These are phyloP conservation scores for Octomys mimax DNA, from an alignment of 2,797 vertebrate species.

Conservation along the genomic window DNA sequence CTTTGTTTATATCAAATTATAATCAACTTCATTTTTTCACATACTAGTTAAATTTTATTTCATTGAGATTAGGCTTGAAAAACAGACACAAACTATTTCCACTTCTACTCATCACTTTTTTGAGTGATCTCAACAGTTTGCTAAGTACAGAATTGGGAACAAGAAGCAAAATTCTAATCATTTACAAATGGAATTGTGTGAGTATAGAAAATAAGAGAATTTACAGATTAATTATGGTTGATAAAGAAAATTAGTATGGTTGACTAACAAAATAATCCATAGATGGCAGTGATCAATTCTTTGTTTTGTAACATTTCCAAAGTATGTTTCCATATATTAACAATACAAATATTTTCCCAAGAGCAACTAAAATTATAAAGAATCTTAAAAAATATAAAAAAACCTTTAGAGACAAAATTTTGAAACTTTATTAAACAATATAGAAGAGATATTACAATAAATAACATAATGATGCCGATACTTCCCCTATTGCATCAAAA, in stretches of 20 bases:
- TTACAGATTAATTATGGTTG: not conserved
- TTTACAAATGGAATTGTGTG: not conserved
- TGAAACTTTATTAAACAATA: not conserved
- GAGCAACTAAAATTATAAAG: slow-evolving; percentile 34
- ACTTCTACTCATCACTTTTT: not conserved
- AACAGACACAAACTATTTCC: not conserved
- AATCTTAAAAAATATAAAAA: not conserved
- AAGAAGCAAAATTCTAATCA: slow-evolving; percentile 49
- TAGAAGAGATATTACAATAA: not conserved
- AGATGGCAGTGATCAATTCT: not conserved
- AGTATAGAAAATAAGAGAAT: not conserved
- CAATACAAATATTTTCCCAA: not conserved
- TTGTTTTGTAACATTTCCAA: slow-evolving; percentile 7
- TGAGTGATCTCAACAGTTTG: not conserved
- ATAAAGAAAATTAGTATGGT: not conserved
- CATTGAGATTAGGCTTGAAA: not conserved
- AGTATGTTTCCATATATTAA: not conserved
- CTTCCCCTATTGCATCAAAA: not conserved
- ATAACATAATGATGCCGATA: not conserved
- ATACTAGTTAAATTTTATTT: slow-evolving; percentile 12
- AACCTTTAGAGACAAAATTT: not conserved
- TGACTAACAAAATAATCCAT: slow-evolving; percentile 33
- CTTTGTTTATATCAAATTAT: not conserved
- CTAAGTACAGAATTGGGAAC: not conserved
- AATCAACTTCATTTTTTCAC: not conserved